Evolutionary conservation across 2,888 invertebrate species (phyloP), one percentile per base, ranked within the genome.

Genomic region (Drosophila nr. fundita): DNA sequence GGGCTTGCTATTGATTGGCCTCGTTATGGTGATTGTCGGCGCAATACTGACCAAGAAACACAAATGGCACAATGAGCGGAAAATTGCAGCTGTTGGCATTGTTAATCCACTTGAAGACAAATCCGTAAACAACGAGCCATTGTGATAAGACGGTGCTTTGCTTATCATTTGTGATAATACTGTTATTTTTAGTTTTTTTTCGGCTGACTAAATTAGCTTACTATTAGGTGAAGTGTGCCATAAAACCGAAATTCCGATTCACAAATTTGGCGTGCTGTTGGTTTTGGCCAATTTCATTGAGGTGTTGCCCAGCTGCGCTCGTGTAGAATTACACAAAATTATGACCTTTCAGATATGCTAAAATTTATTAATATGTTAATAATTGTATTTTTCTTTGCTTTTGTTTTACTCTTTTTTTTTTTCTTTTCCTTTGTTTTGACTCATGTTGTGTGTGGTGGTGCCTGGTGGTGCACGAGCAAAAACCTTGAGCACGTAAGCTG

Each of bases 281-380:
- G 40, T 55, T 72, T 82, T 80, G 72, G 78, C 76, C 86, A 82
- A 87, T 90, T 88, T 77, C 73, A 57, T 67, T 70, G 60, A 81
- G 88, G 86, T 90, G 86, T 90, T 29, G 79, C 74, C 65, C 70
- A 87, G 77, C 75, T 80, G 80, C 34, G 68, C 76, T 85, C 85
- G 82, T 79, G 85, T 90, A 75, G 83, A 86, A 83, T 84, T 84
- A 89, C 82, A 82, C 74, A 82, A 71, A 90, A 91, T 83, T 91
- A 91, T 90, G 84, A 86, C 91, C 90, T 83, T 77, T 90, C 90
- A 89, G 81, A 79, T 80, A 78, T 73, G 78, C 78, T 80, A 84
- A 91, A 90, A 90, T 91, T 90, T 90, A 90, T 91, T 90, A 91
- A 90, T 91, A 90, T 89, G 89, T 91, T 90, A 90, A 91, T 90